Evolutionary conservation across 1,140 invertebrate genomes (phyloP).

Genomic region (Aphelenchoides avenae): DNA sequence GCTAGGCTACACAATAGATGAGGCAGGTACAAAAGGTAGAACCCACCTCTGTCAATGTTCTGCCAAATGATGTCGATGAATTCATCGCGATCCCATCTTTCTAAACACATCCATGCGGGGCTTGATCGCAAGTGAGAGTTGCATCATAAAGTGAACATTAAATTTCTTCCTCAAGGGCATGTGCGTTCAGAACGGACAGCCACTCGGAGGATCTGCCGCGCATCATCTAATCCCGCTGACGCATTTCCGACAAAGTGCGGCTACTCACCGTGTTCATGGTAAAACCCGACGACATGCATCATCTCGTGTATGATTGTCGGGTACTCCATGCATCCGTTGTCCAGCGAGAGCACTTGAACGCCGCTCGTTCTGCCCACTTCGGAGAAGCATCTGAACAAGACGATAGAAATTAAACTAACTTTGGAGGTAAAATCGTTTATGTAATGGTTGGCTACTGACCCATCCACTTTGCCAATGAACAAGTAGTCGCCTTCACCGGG

Average conservation of each 20-base stretch:
- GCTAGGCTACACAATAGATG: slow-evolving; percentile 2
- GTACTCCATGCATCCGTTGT: slow-evolving; percentile 60
- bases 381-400: slow-evolving; percentile 53
- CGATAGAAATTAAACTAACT: background rate
- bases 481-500: slow-evolving; percentile 53
- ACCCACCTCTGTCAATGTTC: slow-evolving; percentile 53
- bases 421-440: slow-evolving; percentile 10
- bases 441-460: slow-evolving; percentile 31
- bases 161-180: no score
- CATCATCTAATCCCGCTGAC: no score
- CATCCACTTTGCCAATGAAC: slow-evolving; percentile 59
- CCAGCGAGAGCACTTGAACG: slow-evolving; percentile 56
- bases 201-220: no score
- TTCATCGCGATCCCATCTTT: slow-evolving; percentile 57
- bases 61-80: slow-evolving; percentile 59
- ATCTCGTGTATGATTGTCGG: slow-evolving; percentile 59
- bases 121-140: slow-evolving; percentile 13
- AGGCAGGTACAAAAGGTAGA: background rate
- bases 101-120: slow-evolving; percentile 31
- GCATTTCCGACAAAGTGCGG: no score
- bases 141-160: background rate
- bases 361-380: slow-evolving; percentile 57
- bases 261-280: slow-evolving; percentile 53
- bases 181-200: no score
- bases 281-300: slow-evolving; percentile 58